Conservation (phyloP, 2,888 invertebrate species). For the Desoria tigrina region DNA sequence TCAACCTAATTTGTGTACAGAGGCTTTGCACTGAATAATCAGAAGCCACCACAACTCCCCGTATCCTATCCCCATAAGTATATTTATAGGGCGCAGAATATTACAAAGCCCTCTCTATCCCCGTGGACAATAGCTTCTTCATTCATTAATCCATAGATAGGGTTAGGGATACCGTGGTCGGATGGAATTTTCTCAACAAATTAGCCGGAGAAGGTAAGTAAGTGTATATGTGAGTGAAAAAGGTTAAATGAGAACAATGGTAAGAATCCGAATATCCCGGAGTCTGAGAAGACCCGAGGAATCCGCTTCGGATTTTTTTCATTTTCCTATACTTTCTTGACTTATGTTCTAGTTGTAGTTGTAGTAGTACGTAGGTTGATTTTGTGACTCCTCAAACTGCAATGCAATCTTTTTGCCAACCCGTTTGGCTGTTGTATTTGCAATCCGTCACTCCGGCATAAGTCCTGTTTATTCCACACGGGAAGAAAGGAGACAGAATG, state of each 20-base stretch:
- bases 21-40: no score
- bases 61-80: no score
- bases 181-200: no score
- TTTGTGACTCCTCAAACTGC: background rate
- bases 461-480: constrained; percentile 5
- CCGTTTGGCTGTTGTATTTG: constrained; percentile 1
- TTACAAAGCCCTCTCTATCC: no score
- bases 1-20: background rate
- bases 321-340: background rate
- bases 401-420: background rate
- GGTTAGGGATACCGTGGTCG: no score
- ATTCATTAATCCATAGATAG: no score
- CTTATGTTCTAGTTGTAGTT: background rate
- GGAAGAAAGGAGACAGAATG: background rate
- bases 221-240: background rate
- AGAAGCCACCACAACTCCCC: no score
- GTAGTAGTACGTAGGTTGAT: background rate
- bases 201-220: background rate
- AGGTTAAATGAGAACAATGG: background rate
- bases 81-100: no score
- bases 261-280: background rate
- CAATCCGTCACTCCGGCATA: constrained; percentile 4
- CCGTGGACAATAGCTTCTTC: no score
- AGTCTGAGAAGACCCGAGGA: constrained; percentile 3
- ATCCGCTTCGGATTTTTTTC: background rate